Evolutionary conservation across 1,140 invertebrate species (phyloP).

Genomic region (Brachionus rubens): DNA sequence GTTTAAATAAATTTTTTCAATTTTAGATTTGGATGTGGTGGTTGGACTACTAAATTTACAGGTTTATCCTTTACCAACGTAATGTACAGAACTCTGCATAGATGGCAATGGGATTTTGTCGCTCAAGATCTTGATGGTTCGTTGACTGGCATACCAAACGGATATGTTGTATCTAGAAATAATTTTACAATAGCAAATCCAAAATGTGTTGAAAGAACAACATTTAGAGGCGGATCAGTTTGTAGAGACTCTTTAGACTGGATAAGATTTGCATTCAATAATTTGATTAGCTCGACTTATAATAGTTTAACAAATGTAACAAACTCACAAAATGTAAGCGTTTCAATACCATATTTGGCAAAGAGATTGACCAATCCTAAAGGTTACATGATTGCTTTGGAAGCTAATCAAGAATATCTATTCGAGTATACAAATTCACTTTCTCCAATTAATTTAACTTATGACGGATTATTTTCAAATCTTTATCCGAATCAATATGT

Average conservation of each 20-base stretch:
- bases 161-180: constrained; percentile 6
- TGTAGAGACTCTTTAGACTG: background rate
- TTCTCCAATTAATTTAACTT: constrained; percentile 34
- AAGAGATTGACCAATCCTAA: constrained; percentile 20
- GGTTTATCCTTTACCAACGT: constrained; percentile 25
- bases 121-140: constrained; percentile 33
- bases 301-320: background rate
- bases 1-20: background rate
- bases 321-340: constrained; percentile 11
- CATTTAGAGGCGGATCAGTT: background rate
- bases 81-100: background rate
- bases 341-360: background rate
- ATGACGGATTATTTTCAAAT: background rate
- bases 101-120: constrained; percentile 41
- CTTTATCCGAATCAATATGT: constrained; percentile 36
- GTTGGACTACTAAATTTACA: constrained; percentile 23
- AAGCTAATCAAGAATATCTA: constrained; percentile 16
- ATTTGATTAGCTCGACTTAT: background rate
- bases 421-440: background rate
- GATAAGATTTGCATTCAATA: constrained; percentile 41
- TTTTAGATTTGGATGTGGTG: constrained; percentile 22
- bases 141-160: background rate
- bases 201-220: background rate
- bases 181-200: background rate
- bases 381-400: constrained; percentile 19